phyloP scores from a whole-genome alignment of 2,797 vertebrate species.

The Galaxias olidus region DNA sequence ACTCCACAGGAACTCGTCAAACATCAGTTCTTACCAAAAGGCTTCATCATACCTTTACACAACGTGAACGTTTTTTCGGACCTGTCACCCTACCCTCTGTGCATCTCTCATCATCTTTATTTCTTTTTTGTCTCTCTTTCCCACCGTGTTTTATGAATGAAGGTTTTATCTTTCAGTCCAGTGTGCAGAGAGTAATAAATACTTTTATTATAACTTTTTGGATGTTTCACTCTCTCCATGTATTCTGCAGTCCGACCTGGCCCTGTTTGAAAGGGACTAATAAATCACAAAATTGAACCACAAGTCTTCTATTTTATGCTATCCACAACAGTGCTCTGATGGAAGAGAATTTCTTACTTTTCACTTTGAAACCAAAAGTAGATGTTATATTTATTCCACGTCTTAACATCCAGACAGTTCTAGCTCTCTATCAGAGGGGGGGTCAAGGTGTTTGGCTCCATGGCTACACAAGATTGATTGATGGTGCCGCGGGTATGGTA shows the following conservation, averaged over 20 bases:
- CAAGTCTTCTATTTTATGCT: background rate
- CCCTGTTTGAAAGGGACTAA: conserved; percentile 6
- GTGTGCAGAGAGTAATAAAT: background rate
- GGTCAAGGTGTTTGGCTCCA: background rate
- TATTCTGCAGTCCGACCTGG: conserved; percentile 7
- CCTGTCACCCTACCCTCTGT: background rate
- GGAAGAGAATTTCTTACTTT: no score
- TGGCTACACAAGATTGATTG: background rate
- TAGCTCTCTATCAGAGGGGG: no score
- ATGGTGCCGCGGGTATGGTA: no score
- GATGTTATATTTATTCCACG: no score
- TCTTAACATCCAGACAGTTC: no score
- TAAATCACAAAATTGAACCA: conserved; percentile 7
- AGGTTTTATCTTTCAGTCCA: background rate
- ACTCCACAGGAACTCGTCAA: no score
- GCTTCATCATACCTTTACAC: background rate
- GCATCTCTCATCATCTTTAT: no score
- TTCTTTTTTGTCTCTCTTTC: background rate
- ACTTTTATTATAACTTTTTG: background rate
- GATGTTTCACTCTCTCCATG: background rate
- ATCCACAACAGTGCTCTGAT: background rate
- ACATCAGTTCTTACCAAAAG: no score
- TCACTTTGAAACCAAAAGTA: no score
- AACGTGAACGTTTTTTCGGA: background rate
- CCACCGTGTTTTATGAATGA: conserved; percentile 14